Evolutionary conservation across 2,888 invertebrate genomes (phyloP).

Genomic region (Pilophorus perplexus): DNA sequence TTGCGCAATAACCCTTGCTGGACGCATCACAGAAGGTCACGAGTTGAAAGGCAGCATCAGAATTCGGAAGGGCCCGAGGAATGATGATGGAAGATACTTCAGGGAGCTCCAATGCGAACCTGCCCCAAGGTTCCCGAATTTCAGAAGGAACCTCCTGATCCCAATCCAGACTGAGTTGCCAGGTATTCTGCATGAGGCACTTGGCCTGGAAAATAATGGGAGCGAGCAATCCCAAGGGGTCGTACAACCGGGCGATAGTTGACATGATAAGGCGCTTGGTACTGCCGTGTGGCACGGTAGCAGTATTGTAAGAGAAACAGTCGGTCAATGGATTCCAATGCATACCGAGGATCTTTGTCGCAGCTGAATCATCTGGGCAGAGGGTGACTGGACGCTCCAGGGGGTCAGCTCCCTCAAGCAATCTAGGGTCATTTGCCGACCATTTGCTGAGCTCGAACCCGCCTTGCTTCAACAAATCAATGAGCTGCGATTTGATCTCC

Average conservation of each 20-base stretch:
- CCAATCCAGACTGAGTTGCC: conserved; percentile 13
- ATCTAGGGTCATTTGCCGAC: no score
- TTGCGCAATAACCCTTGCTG: conserved; percentile 10
- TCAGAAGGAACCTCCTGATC: conserved; percentile 5
- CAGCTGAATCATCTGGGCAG: conserved; percentile 17
- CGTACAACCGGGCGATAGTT: not conserved
- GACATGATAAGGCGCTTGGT: conserved; percentile 47
- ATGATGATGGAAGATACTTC: not conserved
- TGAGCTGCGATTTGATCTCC: not conserved
- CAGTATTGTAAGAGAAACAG: conserved; percentile 39
- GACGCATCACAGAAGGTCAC: conserved; percentile 30
- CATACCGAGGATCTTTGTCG: conserved; percentile 45
- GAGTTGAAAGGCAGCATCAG: not conserved
- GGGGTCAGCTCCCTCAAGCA: not conserved
- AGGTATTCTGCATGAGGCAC: conserved; percentile 3
- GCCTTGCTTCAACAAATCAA: not conserved
- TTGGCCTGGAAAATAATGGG: conserved; percentile 24
- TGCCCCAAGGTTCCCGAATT: not conserved
- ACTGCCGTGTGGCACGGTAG: not conserved
- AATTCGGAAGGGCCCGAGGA: not conserved
- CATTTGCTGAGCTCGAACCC: conserved; percentile 35
- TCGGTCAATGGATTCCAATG: conserved; percentile 45
- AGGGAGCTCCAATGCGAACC: conserved; percentile 7
- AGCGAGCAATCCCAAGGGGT: conserved; percentile 16
- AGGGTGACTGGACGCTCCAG: not conserved